phyloP scores from a whole-genome alignment of 2,797 vertebrate species.

The Mus minutoides region DNA sequence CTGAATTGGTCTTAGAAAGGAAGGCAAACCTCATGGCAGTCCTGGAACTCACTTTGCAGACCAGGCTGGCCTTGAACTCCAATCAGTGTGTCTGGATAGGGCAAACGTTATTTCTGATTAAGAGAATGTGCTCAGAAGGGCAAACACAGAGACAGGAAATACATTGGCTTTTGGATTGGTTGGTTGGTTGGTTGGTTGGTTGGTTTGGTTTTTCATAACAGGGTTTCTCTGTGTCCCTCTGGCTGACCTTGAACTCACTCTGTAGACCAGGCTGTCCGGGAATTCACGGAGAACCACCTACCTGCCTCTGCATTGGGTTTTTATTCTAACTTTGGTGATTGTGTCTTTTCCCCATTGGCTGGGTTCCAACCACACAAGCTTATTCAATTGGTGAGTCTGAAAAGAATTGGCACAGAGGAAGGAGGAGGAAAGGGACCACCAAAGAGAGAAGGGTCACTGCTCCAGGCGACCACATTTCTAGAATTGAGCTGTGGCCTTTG shows the following conservation, averaged over 20 bases:
- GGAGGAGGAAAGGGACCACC: background rate
- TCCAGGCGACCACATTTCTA: background rate
- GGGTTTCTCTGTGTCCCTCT: background rate
- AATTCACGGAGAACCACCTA: background rate
- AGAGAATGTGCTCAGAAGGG: background rate
- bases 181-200: too few relatives aligned
- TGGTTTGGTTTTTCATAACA: background rate
- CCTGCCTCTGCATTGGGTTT: background rate
- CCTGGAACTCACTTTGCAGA: background rate
- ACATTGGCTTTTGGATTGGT: background rate
- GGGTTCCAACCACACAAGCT: background rate
- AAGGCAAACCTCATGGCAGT: background rate
- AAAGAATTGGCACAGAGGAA: background rate
- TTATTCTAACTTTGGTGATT: background rate
- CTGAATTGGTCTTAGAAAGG: background rate
- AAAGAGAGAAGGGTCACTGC: background rate
- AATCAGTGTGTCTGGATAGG: background rate
- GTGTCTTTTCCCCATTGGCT: background rate
- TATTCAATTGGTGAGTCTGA: background rate
- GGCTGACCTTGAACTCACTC: background rate
- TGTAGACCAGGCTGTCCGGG: background rate
- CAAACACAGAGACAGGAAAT: background rate
- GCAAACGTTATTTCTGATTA: background rate
- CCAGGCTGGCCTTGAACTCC: background rate
- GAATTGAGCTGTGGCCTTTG: background rate